phyloP scores from a whole-genome alignment of 2,888 invertebrate genomes.

The Empis livida region DNA sequence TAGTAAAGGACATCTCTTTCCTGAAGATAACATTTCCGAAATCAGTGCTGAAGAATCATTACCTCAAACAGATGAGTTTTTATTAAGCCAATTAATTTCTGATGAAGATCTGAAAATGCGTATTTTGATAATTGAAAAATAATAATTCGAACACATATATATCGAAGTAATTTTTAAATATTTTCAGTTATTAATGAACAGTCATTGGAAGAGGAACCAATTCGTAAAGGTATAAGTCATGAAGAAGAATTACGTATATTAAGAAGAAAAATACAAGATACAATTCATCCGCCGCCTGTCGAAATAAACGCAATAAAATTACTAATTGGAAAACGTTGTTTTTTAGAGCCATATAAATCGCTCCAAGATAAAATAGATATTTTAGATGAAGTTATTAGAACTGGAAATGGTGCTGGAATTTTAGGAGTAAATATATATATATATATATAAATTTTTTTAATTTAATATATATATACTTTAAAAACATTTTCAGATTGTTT shows the following conservation, averaged over 20 bases:
- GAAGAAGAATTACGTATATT: constrained; percentile 34
- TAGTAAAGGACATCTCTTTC: constrained; percentile 1
- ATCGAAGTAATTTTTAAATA: neutral
- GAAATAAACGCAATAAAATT: constrained; percentile 29
- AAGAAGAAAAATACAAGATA: constrained; percentile 20
- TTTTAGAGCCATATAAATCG: constrained; percentile 41
- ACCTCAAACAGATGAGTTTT: neutral
- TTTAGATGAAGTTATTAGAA: constrained; percentile 54
- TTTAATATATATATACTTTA: neutral
- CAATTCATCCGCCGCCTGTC: constrained; percentile 23
- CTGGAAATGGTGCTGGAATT: constrained; percentile 67
- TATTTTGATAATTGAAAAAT: too few species aligned
- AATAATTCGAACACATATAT: constrained; percentile 15
- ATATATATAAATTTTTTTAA: neutral
- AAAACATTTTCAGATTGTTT: constrained; percentile 43
- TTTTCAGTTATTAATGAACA: constrained; percentile 41
- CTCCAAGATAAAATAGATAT: constrained; percentile 57
- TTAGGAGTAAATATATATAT: constrained; percentile 21
- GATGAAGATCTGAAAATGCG: constrained; percentile 24
- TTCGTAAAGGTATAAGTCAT: constrained; percentile 23
- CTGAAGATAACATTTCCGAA: constrained; percentile 28
- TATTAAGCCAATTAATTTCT: constrained; percentile 18
- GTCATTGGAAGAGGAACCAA: constrained; percentile 39
- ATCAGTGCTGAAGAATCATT: constrained; percentile 19
- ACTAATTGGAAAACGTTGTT: constrained; percentile 40